Evolutionary conservation across 1,140 invertebrate genomes (phyloP).

Genomic region (Brachionus rubens): DNA sequence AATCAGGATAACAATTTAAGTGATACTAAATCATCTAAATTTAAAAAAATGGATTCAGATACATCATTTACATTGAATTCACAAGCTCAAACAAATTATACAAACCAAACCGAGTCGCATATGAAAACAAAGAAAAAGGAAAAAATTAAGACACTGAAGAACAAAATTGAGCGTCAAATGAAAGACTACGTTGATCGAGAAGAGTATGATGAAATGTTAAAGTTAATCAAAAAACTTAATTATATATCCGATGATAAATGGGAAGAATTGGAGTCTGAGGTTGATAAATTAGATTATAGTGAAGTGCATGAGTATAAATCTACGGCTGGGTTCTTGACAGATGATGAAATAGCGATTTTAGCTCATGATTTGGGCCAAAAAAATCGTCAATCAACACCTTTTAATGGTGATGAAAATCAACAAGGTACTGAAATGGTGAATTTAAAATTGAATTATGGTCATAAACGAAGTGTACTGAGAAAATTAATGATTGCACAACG

Average conservation of each 20-base stretch:
- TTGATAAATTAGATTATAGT: conserved; percentile 33
- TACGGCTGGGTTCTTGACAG: conserved; percentile 26
- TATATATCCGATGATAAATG: conserved; percentile 36
- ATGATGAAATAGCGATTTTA: conserved; percentile 35
- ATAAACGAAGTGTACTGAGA: conserved; percentile 28
- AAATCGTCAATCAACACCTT: conserved; percentile 42
- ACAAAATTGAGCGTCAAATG: conserved; percentile 44
- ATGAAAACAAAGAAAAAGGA: conserved; percentile 7
- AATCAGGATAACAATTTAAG: conserved; percentile 26
- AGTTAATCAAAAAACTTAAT: conserved; percentile 40
- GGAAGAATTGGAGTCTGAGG: conserved; percentile 35
- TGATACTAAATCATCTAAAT: not conserved
- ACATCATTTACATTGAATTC: conserved; percentile 29
- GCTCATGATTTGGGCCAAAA: conserved; percentile 23
- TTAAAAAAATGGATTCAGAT: conserved; percentile 40
- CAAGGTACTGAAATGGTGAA: conserved; percentile 22
- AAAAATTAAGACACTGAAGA: conserved; percentile 36
- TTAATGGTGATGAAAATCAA: conserved; percentile 9
- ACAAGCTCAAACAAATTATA: not conserved
- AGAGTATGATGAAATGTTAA: conserved; percentile 44
- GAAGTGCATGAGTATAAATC: conserved; percentile 40
- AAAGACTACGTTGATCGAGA: conserved; percentile 43
- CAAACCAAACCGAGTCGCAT: not conserved
- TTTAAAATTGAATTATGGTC: conserved; percentile 31
- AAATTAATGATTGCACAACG: conserved; percentile 42